Evolutionary conservation across 2,888 invertebrate genomes (phyloP), one percentile per base, ranked within the genome.

Genomic region (Lithophane leautieri): DNA sequence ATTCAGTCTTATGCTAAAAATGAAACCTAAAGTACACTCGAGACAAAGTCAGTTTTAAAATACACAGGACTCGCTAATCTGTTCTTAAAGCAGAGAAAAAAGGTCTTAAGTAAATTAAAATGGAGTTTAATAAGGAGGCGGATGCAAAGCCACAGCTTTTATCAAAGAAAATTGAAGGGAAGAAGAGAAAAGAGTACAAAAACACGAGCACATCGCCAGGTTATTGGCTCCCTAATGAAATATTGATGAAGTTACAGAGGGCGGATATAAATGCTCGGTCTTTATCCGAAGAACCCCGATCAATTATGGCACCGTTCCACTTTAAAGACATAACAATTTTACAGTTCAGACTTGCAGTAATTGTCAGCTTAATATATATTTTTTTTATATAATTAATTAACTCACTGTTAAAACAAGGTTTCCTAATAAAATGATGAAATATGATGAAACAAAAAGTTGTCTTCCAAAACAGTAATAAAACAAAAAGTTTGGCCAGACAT

Each of bases 151-250:
- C 78, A 63, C 73, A 71, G 73, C 72, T 83, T 81, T 72, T 71
- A 79, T 78, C 77, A 81, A 83, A 87, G 79, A 66, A 77, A 81
- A 84, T 76, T 70, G 73, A 71, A 78, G 71, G 72, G 78, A 77
- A 76, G 66, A 60, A 69, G 62, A 78, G 70, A 68, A 69, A 69
- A 78, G 72, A 78, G 47, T 83, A 88, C 85, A 86, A 54, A 88
- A 88, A 87, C 81, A 83, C 65, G 81, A 76, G 78, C 83, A 71
- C 76, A 71, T 80, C 84, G 84, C 70, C 70, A 87, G 90, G 87
- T 91, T 92, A 92, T 93, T 92, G 92, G 90, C 86, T 89, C 77
- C 84, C 88, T 89, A 89, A 93, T 94, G 92, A 93, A 93, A 93
- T 92, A 94, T 93, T 93, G 92, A 93, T 94, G 93, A 93, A 91